Evolutionary conservation across 2,113 vertebrate genomes (phyloP).

Genomic region (Onychostoma macrolepis): DNA sequence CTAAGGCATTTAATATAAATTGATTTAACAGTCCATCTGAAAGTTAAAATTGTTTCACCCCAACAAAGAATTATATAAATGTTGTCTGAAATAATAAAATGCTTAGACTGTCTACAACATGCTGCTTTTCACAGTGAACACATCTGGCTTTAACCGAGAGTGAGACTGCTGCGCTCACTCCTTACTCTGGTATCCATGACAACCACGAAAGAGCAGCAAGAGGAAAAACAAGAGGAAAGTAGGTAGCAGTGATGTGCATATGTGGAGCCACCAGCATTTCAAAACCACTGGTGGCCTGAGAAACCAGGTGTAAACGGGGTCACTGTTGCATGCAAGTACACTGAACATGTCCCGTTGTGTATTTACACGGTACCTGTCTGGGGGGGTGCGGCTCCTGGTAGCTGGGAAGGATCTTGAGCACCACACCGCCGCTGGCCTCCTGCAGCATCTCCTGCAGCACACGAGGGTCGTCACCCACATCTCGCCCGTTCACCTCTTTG

Average conservation of each 20-base stretch:
- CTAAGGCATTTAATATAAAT: not conserved
- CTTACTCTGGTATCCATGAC: constrained; percentile 27
- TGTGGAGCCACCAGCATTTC: not conserved
- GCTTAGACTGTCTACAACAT: not conserved
- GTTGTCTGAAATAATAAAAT: not conserved
- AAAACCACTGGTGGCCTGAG: not conserved
- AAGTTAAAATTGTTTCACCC: not conserved
- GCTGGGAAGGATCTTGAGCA: constrained; percentile 93
- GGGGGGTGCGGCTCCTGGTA: constrained; percentile 89
- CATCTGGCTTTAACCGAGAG: constrained; percentile 9
- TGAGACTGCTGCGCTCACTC: not conserved
- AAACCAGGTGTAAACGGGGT: not conserved
- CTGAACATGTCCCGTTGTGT: constrained; percentile 52
- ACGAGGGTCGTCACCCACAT: constrained; percentile 86
- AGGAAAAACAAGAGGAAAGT: constrained; percentile 17
- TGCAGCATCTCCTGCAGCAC: constrained; percentile 90
- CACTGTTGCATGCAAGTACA: not conserved
- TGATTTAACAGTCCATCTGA: not conserved
- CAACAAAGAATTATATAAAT: not conserved
- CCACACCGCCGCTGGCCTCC: constrained; percentile 85
- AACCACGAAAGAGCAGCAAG: constrained; percentile 21
- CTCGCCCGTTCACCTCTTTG: constrained; percentile 91
- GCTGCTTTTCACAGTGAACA: not conserved
- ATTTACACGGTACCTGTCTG: constrained; percentile 78
- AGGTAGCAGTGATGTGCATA: not conserved